Evolutionary conservation across 1,140 invertebrate genomes (phyloP), one percentile per base, ranked within the genome.

Genomic region (Saccostrea cuccullata): DNA sequence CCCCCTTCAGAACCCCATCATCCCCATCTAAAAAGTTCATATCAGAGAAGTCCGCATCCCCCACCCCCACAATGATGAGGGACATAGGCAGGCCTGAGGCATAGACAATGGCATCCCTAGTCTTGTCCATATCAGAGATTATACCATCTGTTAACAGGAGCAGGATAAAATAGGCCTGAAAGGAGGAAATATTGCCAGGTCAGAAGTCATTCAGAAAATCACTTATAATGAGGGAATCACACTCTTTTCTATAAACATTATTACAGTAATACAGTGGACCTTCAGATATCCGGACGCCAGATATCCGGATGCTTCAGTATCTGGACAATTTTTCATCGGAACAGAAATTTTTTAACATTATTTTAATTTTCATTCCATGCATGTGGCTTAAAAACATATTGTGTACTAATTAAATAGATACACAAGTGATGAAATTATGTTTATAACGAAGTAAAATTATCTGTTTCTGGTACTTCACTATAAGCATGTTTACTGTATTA

Each of bases 111-210:
- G 96, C 96, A 88, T 96, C 93, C 91, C 95, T 96, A 0, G 97
- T 97, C 58, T 96, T 94, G 20, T 95, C 95, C 95, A 97, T 96
- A 92, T 97, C 97, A 15, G 96, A 96, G 55, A 97, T 96, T 40
- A 96, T 96, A 47, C 97, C 97, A 94, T 97, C 97, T 5, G 97
- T 97, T 8, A 97, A 94, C 84, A 97, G 96, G 0, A 97, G 94
- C 4, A 97, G 93, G 58, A 97, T 95, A 93, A 95, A 96, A 91
- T 97, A 97, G 73, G 96, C 95, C 87, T 96, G 94, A 13, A 90
- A 91, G 15, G 60, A 15, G 85, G 56, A 17, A 58, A 13, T 60
- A 17, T 60, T 60, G 17, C 13, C 58, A 17, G 58, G 20, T 60
- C 13, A 17, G 58, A 20, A 20, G 58, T 60, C 5, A 47, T 47